These are phyloP conservation scores for Macrotis lagotis DNA, from an alignment of 2,113 vertebrate species.

Conservation along the genomic window DNA sequence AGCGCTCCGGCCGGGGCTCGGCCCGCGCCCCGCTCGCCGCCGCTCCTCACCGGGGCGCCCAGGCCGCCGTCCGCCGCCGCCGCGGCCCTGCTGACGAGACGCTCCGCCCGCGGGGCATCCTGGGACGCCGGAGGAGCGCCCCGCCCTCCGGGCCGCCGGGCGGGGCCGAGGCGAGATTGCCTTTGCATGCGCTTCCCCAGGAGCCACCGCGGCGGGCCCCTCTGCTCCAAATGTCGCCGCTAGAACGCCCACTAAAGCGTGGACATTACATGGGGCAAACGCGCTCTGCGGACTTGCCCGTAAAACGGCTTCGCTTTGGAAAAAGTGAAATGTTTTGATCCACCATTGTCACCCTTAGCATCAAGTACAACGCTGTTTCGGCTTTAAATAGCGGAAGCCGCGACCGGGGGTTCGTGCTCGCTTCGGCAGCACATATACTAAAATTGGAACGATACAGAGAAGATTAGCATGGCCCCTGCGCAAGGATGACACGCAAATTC, in stretches of 20 bases:
- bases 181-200: neutral
- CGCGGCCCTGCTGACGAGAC: neutral
- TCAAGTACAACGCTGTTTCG: fast-evolving
- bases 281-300: neutral
- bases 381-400: neutral
- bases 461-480: neutral
- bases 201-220: neutral
- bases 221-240: neutral
- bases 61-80: neutral
- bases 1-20: neutral
- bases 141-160: neutral
- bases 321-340: neutral
- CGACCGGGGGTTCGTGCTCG: fast-evolving
- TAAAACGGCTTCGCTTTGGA: neutral
- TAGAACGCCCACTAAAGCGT: neutral
- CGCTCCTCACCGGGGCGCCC: neutral
- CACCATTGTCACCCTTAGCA: neutral
- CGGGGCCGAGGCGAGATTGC: neutral
- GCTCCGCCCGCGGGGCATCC: neutral
- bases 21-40: too few relatives aligned
- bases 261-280: neutral
- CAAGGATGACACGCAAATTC: conserved; percentile 1
- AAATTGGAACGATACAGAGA: conserved; percentile 2
- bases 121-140: neutral
- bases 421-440: conserved; percentile 1